Evolutionary conservation across 37 sponge, comb jelly and placozoan genomes (phyloP).

Genomic region (Geodia barretti): DNA sequence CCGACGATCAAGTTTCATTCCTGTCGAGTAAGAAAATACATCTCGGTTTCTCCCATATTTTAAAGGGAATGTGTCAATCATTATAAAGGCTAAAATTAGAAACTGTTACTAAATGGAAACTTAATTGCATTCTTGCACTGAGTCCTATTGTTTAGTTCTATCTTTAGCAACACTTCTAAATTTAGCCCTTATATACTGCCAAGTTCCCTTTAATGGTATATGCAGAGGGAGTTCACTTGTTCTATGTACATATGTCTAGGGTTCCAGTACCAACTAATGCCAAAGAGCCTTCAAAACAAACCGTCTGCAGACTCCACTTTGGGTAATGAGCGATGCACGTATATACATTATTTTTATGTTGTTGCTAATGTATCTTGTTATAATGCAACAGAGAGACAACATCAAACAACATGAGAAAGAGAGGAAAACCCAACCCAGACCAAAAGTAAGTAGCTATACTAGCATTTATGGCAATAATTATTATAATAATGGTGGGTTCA

Average conservation of each 20-base stretch:
- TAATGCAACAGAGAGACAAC: constrained; percentile 84
- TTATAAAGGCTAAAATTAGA: no score
- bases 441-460: constrained; percentile 58
- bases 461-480: neutral
- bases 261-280: constrained; percentile 39
- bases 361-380: neutral
- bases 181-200: no score
- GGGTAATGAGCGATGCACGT: constrained; percentile 31
- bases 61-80: no score
- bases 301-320: constrained; percentile 87
- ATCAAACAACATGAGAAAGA: constrained; percentile 97
- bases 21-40: constrained; percentile 72
- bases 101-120: no score
- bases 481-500: no score
- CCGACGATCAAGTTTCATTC: constrained; percentile 54
- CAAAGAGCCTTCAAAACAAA: constrained; percentile 52
- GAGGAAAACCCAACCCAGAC: constrained; percentile 96
- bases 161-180: no score
- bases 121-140: no score
- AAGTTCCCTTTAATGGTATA: no score
- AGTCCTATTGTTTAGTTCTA: no score
- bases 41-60: no score
- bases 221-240: no score
- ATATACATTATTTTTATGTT: neutral
- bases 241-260: no score